phyloP scores from a whole-genome alignment of 2,797 vertebrate genomes.

The Propithecus deckenii region DNA sequence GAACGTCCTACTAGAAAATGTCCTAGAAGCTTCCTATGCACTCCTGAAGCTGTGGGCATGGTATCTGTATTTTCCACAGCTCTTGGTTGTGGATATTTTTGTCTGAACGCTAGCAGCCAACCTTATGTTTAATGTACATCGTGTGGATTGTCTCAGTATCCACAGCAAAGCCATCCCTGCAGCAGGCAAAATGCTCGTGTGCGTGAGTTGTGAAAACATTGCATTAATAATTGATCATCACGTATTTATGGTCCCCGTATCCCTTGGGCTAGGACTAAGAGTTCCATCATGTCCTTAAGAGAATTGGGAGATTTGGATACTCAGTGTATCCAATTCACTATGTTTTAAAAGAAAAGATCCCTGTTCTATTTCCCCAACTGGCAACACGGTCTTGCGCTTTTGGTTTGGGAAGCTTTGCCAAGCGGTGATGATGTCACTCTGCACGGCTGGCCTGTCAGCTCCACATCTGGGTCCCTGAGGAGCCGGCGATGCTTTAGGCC shows the following conservation, averaged over 20 bases:
- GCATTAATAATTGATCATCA: neutral
- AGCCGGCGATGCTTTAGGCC: neutral
- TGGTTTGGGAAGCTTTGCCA: neutral
- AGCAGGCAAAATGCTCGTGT: neutral
- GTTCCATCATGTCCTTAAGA: neutral
- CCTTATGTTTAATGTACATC: neutral
- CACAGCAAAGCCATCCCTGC: neutral
- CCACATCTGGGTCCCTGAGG: neutral
- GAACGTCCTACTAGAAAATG: neutral
- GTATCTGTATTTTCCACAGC: neutral
- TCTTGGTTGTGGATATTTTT: neutral
- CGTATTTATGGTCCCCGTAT: neutral
- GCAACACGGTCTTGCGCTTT: neutral
- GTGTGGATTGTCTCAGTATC: neutral
- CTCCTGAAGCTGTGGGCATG: neutral
- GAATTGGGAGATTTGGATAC: neutral
- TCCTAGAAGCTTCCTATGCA: neutral
- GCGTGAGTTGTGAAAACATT: neutral
- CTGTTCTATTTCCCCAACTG: neutral
- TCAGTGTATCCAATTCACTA: neutral
- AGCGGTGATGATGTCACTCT: fast-evolving
- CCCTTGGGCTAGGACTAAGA: neutral
- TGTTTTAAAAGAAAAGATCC: neutral
- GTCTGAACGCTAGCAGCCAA: neutral
- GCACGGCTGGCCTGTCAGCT: neutral